Evolutionary conservation across 2,797 vertebrate genomes (phyloP), one percentile per base, ranked within the genome.

Genomic region (Dipus sagitta): DNA sequence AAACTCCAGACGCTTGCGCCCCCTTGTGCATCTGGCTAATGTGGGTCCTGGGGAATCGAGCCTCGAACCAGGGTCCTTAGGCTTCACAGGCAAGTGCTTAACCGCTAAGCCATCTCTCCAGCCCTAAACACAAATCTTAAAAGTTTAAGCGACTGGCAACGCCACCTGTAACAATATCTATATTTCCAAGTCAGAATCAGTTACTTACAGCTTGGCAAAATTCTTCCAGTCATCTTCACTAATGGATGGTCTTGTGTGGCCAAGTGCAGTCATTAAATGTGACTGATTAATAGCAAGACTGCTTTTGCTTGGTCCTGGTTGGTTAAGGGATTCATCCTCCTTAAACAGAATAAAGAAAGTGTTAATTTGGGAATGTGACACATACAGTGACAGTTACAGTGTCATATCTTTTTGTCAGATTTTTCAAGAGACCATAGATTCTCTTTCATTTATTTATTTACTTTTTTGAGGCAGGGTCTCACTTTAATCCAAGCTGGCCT

Each of bases 161-260:
- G 26, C 86, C 32, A 68, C n/a, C 20, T 90, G 5, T 52, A 72
- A 42, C 60, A 62, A 47, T 81, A 74, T 10, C 47, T 72, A 12
- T 54, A 78, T 21, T 78, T 72, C n/a, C 34, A 42, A 83, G 87
- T 62, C 67, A 47, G 71, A 78, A 74, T 14, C 21, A 42, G 15
- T 14, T 81, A 98, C 99, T 99, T 97, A 99, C 99, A 99, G 98
- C 84, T 99, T 98, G 94, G 97, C 96, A 97, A 99, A 99, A 96
- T 97, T 98, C 92, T 97, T 99, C 99, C 99, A 99, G 97, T 99
- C 99, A 0, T 99, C 98, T 94, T 97, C 98, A 97, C 98, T 98
- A 91, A 99, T 98, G 70, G 99, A 99, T 0, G 99, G 98, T 94
- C 98, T 98, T 92, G 98, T 99, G 79, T 92, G 97, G 82, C 97